Percentiles rank a stretch among this genome's conserved stretches.
Conservation (phyloP, 2,797 vertebrate species). For the Alcedo quadribrachys region DNA sequence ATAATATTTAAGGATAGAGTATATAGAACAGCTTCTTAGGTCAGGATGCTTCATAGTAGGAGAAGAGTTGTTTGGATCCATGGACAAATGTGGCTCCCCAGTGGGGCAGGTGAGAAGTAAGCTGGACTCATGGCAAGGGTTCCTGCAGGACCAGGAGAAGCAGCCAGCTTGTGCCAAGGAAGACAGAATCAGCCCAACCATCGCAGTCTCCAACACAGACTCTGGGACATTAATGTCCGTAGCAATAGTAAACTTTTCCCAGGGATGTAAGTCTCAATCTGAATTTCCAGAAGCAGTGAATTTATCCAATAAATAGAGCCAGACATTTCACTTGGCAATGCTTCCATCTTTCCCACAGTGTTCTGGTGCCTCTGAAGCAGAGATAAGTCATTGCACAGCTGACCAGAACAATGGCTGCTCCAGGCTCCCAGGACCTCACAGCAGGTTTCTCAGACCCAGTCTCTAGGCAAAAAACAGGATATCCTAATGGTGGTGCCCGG, state of each 20-base stretch:
- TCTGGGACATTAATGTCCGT: not conserved
- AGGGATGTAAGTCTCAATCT: not conserved
- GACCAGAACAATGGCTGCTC: not conserved
- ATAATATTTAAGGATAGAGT: not conserved
- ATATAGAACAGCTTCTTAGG: not conserved
- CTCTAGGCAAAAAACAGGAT: not conserved
- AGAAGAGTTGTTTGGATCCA: not conserved
- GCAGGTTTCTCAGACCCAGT: not conserved
- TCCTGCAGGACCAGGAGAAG: not conserved
- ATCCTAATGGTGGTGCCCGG: not conserved
- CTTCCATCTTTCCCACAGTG: not conserved
- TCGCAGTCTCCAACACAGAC: accelerated
- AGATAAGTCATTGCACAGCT: not conserved
- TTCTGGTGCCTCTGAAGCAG: not conserved
- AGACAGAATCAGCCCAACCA: not conserved
- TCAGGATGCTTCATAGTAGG: not conserved
- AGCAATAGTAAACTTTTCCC: accelerated
- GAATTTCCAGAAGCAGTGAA: not conserved
- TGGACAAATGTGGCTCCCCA: accelerated
- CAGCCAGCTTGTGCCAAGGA: not conserved
- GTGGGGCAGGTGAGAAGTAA: not conserved
- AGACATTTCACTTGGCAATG: not conserved
- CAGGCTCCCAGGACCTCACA: not conserved
- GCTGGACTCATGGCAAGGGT: not conserved
- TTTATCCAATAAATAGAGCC: not conserved